Evolutionary conservation across 2,888 invertebrate species (phyloP).

Genomic region (Sylvicola cinctus): DNA sequence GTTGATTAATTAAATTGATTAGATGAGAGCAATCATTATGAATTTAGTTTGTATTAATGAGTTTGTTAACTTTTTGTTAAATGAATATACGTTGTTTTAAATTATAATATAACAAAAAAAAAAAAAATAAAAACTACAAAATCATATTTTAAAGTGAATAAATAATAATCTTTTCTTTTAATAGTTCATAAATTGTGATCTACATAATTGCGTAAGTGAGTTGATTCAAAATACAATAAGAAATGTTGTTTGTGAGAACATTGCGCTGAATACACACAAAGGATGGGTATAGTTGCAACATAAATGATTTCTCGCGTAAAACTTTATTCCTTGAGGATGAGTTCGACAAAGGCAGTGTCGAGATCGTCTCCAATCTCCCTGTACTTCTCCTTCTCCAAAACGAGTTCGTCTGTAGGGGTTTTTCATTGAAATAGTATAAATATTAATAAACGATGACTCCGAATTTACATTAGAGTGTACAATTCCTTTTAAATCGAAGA

Average conservation of each 20-base stretch:
- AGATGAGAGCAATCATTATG: background rate
- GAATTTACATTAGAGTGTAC: too few relatives aligned
- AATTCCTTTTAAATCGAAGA: too few relatives aligned
- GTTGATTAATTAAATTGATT: background rate
- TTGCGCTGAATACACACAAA: too few relatives aligned
- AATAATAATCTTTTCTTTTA: background rate
- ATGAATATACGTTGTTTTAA: background rate
- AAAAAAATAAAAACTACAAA: background rate
- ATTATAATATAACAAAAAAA: too few relatives aligned
- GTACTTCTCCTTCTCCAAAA: slow-evolving; percentile 97
- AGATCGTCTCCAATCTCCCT: slow-evolving; percentile 99
- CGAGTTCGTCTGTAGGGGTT: slow-evolving; percentile 67
- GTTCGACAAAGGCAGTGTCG: slow-evolving; percentile 96
- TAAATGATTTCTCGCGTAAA: background rate
- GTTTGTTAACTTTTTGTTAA: background rate
- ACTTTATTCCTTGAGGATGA: slow-evolving; percentile 50
- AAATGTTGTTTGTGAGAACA: too few relatives aligned
- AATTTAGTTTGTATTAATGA: too few relatives aligned
- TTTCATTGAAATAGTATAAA: background rate
- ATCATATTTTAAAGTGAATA: too few relatives aligned
- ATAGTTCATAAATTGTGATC: background rate
- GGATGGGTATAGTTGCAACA: too few relatives aligned
- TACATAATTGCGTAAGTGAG: background rate
- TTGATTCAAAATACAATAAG: too few relatives aligned
- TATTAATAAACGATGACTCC: too few relatives aligned